Evolutionary conservation across 2,888 invertebrate genomes (phyloP).

Genomic region (Agrochola litura): DNA sequence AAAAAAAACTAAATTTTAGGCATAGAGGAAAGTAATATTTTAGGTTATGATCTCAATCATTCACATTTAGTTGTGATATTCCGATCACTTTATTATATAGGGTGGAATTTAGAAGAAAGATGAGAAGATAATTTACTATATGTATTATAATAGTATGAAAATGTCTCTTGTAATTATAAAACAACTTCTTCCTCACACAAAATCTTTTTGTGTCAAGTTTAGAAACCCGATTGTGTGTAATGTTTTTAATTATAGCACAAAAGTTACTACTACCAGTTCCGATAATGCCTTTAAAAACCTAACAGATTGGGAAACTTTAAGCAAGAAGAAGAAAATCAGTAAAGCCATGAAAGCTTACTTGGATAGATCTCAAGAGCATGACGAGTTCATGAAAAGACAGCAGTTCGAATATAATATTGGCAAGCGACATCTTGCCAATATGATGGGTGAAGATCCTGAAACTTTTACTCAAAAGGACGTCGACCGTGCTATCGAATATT

Average conservation of each 20-base stretch:
- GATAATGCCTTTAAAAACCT: conserved; percentile 76
- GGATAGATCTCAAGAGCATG: conserved; percentile 94
- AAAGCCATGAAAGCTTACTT: conserved; percentile 97
- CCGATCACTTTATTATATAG: neutral
- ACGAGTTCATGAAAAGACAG: conserved; percentile 95
- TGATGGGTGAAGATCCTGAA: conserved; percentile 99
- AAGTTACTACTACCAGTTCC: conserved; percentile 61
- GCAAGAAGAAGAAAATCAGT: conserved; percentile 92
- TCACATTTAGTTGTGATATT: neutral
- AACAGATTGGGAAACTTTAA: conserved; percentile 86
- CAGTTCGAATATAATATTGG: conserved; percentile 96
- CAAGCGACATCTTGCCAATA: conserved; percentile 98
- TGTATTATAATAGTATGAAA: conserved; percentile 47
- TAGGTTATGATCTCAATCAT: neutral
- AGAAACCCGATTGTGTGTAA: conserved; percentile 69
- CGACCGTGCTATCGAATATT: conserved; percentile 96
- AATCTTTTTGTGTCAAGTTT: conserved; percentile 64
- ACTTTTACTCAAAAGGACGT: conserved; percentile 96
- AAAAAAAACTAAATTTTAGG: neutral
- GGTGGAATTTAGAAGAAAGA: conserved; percentile 8
- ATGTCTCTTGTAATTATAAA: conserved; percentile 78
- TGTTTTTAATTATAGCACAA: conserved; percentile 74
- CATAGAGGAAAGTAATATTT: too few relatives aligned
- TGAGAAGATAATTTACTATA: conserved; percentile 22
- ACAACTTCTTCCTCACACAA: conserved; percentile 73